Base-by-base conservation (phyloP, 2,797 vertebrate species). In the Falco biarmicus region DNA sequence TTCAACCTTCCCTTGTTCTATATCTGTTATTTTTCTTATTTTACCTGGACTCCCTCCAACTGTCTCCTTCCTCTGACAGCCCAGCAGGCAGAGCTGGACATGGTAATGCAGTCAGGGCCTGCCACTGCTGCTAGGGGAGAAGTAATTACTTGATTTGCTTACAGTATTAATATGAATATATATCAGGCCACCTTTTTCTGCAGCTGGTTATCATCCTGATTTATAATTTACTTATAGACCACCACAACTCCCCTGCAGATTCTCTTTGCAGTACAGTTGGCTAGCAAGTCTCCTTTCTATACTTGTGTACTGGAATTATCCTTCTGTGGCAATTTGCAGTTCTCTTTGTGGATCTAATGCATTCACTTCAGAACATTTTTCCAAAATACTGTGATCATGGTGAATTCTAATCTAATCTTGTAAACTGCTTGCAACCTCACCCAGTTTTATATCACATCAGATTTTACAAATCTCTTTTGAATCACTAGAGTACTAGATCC, bases 1-100 rank as follows among this genome's bases (percentile, higher is more conserved):
- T 85, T 83, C 74, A 89, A 41, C 59, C 29, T 87, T 66, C 41
- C 13, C 29, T 87, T 84, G 25, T 92, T 75, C 68, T 89, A 77
- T 71, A 85, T 89, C 75, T 92, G 73, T 83, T 93, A 75, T 3
- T 50, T 37, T 87, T 92, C 92, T 95, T 48, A 29, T 96, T 92
- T 91, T 82, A 84, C 34, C 53, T 93, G 95, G 95, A 70, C 26
- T 91, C 7, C 31, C 5, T 95, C 90, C 92, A 91, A 3, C 50
- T 53, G 13, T 57, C n/a, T 89, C 13, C 43, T 82, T 76, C n/a
- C n/a, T 87, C 73, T 2, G 5, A 31, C 37, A 87, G 76, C 32
- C 9, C 8, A 3, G 26, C 51, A 64, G 61, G 73, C 81, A 85
- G 53, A 87, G 37, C 48, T 70, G 53, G 53, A 80, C 34, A 10